Evolutionary conservation across 2,113 vertebrate genomes (phyloP).

Genomic region (Salvelinus alpinus): DNA sequence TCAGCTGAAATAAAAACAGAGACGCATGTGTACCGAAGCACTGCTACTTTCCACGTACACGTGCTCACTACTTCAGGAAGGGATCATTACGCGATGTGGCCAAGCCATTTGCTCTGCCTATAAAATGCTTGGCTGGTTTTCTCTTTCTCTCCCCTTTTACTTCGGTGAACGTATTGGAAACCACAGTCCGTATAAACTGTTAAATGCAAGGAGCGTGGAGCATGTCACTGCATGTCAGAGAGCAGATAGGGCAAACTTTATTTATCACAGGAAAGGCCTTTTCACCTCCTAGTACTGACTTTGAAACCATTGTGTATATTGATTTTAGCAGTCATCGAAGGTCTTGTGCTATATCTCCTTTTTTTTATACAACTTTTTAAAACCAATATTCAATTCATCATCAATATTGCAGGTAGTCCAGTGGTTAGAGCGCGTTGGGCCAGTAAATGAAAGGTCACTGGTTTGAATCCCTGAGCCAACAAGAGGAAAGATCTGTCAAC

Average conservation of each 20-base stretch:
- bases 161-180: conserved; percentile 40
- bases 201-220: conserved; percentile 38
- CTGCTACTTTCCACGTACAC: conserved; percentile 39
- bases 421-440: too few relatives aligned
- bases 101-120: conserved; percentile 47
- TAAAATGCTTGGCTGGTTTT: conserved; percentile 50
- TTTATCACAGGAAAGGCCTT: conserved; percentile 36
- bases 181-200: conserved; percentile 39
- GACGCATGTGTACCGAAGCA: conserved; percentile 19
- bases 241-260: conserved; percentile 47
- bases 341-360: background rate
- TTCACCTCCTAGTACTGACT: conserved; percentile 21
- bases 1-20: conserved; percentile 39
- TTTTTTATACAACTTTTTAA: background rate
- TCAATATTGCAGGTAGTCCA: background rate
- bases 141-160: conserved; percentile 26
- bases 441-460: too few relatives aligned
- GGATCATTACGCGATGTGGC: conserved; percentile 17
- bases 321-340: background rate
- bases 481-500: too few relatives aligned
- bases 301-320: background rate
- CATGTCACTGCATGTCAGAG: conserved; percentile 44
- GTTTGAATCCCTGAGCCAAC: too few relatives aligned
- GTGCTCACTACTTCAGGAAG: background rate
- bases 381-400: background rate